Percentiles rank a stretch among this genome's conserved stretches.
These are phyloP conservation scores for Adoxophyes honmai DNA, from an alignment of 1,140 invertebrate genomes.

Conservation along the genomic window DNA sequence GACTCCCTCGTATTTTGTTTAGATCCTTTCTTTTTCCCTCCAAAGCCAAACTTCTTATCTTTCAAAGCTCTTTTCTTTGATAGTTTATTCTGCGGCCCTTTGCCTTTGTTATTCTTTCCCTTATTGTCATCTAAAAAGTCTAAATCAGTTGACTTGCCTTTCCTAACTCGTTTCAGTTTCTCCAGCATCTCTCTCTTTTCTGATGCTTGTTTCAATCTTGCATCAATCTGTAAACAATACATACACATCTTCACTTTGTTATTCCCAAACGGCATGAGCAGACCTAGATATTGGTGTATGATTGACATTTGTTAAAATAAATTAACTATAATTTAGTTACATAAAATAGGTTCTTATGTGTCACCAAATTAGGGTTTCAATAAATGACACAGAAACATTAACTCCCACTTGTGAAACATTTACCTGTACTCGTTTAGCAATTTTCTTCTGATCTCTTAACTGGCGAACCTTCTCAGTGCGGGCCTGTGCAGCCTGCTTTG, in stretches of 20 bases:
- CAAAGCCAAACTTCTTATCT: slow-evolving; percentile 95
- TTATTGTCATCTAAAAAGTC: slow-evolving; percentile 91
- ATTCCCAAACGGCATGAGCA: too few species aligned
- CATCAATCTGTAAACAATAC: slow-evolving; percentile 85
- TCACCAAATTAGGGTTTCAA: too few species aligned
- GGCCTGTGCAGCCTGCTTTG: slow-evolving; percentile 90
- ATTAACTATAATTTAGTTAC: too few species aligned
- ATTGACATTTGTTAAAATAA: too few species aligned
- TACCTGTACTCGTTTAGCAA: slow-evolving; percentile 90
- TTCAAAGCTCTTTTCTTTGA: slow-evolving; percentile 83
- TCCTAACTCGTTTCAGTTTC: slow-evolving; percentile 90
- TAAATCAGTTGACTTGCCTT: slow-evolving; percentile 87
- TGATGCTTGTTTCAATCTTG: slow-evolving; percentile 85
- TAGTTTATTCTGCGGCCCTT: slow-evolving; percentile 70
- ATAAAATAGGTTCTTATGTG: too few species aligned
- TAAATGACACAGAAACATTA: too few species aligned
- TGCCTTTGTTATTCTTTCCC: slow-evolving; percentile 71
- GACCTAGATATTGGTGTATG: too few species aligned
- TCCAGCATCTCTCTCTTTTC: slow-evolving; percentile 90
- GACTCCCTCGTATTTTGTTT: slow-evolving; percentile 94
- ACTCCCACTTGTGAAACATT: not conserved
- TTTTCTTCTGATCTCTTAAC: slow-evolving; percentile 93
- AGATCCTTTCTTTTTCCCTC: slow-evolving; percentile 93
- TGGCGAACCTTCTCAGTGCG: slow-evolving; percentile 93
- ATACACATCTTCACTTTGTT: too few species aligned